A percentile compares a stretch with the other conserved stretches of the same genome.
phyloP scores from a whole-genome alignment of 1,140 invertebrate genomes.

The Dendrolimus punctatus region DNA sequence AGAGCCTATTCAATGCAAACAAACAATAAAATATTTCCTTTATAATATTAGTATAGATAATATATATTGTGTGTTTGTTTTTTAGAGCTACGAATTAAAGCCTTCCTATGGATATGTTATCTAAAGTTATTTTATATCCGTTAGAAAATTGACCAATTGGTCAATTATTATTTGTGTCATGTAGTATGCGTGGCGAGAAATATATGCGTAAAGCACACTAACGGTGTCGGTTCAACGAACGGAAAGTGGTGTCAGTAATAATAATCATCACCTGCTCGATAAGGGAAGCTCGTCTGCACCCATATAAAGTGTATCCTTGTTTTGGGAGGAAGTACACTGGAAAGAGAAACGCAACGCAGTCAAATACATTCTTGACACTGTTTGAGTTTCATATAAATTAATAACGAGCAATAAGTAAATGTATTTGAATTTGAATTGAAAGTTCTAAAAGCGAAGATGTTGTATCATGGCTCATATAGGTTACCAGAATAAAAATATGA shows the following conservation, averaged over 20 bases:
- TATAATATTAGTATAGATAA: no score
- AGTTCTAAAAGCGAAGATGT: no score
- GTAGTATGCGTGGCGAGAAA: slow-evolving; percentile 48
- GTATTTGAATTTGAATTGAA: no score
- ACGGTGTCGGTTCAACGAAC: slow-evolving; percentile 64
- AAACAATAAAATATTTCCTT: no score
- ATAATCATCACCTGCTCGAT: slow-evolving; percentile 47
- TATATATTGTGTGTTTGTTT: no score
- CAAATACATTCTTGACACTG: neutral
- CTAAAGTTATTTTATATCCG: no score
- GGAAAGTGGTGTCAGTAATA: slow-evolving; percentile 54
- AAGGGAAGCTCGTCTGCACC: slow-evolving; percentile 35
- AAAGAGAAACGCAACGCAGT: slow-evolving; percentile 6
- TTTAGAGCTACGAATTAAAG: no score
- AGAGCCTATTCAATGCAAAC: no score
- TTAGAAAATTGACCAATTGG: slow-evolving; percentile 25
- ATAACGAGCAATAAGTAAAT: neutral
- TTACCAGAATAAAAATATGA: no score
- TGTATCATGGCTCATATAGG: no score
- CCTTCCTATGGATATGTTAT: no score
- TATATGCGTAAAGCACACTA: slow-evolving; percentile 56
- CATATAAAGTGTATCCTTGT: slow-evolving; percentile 24
- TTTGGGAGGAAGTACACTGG: slow-evolving; percentile 14
- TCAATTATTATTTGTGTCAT: slow-evolving; percentile 65
- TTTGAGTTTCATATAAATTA: neutral